Percentiles rank a stretch among this genome's conserved stretches.
Evolutionary conservation across 2,113 vertebrate species (phyloP).

Genomic region (Colossoma macropomum): DNA sequence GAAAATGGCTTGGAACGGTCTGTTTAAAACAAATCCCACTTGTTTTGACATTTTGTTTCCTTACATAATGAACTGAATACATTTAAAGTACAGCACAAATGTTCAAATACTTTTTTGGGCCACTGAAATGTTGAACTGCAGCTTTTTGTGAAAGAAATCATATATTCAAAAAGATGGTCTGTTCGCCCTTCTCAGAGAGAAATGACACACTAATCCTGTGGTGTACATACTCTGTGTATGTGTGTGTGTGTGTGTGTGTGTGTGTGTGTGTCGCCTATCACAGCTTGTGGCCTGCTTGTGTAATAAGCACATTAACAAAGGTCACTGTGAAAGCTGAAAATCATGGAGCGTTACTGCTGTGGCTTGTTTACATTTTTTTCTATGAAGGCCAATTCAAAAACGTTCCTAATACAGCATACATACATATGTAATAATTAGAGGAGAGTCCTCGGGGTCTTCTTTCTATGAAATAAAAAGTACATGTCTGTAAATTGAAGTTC

Average conservation of each 20-base stretch:
- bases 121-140: no score
- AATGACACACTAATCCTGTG: neutral
- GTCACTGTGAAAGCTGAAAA: constrained; percentile 18
- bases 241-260: constrained; percentile 2
- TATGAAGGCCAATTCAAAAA: neutral
- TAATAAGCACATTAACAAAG: constrained; percentile 26
- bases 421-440: neutral
- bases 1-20: no score
- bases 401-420: neutral
- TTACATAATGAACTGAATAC: no score
- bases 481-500: no score
- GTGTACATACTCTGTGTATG: neutral
- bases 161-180: neutral
- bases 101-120: no score
- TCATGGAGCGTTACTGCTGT: neutral
- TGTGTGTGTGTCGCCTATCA: neutral
- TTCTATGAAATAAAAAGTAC: no score
- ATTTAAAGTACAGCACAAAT: no score
- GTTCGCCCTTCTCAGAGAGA: neutral
- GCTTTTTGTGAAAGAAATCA: neutral
- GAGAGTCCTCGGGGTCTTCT: no score
- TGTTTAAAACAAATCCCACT: no score
- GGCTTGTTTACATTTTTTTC: constrained; percentile 9
- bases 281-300: constrained; percentile 12
- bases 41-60: no score